Evolutionary conservation across 2,888 invertebrate genomes (phyloP).

Genomic region (Caenorhabditis sulstoni): DNA sequence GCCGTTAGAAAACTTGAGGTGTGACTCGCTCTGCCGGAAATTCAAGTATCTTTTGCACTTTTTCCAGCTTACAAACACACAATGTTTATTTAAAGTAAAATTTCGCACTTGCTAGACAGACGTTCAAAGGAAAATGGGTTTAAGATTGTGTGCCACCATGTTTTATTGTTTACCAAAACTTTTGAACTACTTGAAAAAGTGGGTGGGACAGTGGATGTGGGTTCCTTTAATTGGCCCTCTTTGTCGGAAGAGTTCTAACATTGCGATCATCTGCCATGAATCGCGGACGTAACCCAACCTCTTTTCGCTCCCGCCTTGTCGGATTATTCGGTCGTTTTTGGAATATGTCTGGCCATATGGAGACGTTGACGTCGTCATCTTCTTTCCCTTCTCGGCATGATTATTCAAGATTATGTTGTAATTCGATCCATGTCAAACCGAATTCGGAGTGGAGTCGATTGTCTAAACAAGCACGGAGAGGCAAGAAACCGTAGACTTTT

Average conservation of each 20-base stretch:
- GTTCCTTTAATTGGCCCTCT: conserved; percentile 12
- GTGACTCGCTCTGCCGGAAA: not conserved
- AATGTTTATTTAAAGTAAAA: conserved; percentile 23
- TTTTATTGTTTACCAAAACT: conserved; percentile 31
- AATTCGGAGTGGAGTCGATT: conserved; percentile 32
- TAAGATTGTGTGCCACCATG: conserved; percentile 31
- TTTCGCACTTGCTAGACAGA: conserved; percentile 14
- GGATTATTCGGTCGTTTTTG: not conserved
- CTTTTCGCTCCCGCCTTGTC: not conserved
- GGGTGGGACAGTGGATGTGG: conserved; percentile 11
- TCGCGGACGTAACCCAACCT: not conserved
- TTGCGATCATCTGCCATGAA: too few species aligned
- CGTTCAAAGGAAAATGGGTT: conserved; percentile 11
- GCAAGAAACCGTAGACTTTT: conserved; percentile 30
- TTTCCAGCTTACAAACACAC: conserved; percentile 10
- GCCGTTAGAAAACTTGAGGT: not conserved
- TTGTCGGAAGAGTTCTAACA: not conserved
- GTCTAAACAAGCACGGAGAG: conserved; percentile 18
- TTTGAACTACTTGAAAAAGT: conserved; percentile 8
- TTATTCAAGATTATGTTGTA: conserved; percentile 56
- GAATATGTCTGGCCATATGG: not conserved
- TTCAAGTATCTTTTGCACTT: conserved; percentile 17
- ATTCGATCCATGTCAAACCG: conserved; percentile 31
- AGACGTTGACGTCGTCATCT: not conserved
- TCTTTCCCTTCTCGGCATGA: conserved; percentile 16